Percentiles rank a stretch among this genome's conserved stretches.
Conservation (phyloP, 2,888 invertebrate species). For the Galerucella nymphaeae region DNA sequence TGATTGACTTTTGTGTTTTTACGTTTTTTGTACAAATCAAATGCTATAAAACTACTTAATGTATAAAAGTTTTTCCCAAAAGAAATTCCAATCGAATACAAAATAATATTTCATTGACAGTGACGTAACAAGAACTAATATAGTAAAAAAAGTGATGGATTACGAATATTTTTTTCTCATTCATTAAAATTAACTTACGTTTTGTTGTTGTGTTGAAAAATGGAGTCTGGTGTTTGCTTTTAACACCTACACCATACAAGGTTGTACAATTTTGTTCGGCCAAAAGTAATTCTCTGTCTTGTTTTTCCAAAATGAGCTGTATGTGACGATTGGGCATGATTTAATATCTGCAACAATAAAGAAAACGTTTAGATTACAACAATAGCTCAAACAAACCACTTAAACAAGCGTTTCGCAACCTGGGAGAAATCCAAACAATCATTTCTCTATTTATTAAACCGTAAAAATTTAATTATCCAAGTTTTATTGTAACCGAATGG, state of each 20-base stretch:
- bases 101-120: too few relatives aligned
- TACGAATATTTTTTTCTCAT: too few relatives aligned
- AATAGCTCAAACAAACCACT: background rate
- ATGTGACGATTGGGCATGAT: constrained; percentile 47
- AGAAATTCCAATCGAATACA: background rate
- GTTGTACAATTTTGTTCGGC: constrained; percentile 42
- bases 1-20: background rate
- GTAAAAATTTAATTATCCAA: too few relatives aligned
- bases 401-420: background rate
- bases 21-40: background rate
- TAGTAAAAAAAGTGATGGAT: too few relatives aligned
- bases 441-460: too few relatives aligned
- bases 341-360: constrained; percentile 32
- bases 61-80: background rate
- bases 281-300: constrained; percentile 42
- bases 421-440: too few relatives aligned
- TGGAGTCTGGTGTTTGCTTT: constrained; percentile 37
- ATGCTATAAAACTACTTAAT: background rate
- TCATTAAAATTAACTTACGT: constrained; percentile 37
- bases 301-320: constrained; percentile 44
- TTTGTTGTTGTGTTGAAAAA: constrained; percentile 41
- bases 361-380: background rate
- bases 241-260: constrained; percentile 43
- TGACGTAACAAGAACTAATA: too few relatives aligned
- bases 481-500: too few relatives aligned